Conservation (phyloP, 1,140 invertebrate species). For the Neuroterus valhalla region DNA sequence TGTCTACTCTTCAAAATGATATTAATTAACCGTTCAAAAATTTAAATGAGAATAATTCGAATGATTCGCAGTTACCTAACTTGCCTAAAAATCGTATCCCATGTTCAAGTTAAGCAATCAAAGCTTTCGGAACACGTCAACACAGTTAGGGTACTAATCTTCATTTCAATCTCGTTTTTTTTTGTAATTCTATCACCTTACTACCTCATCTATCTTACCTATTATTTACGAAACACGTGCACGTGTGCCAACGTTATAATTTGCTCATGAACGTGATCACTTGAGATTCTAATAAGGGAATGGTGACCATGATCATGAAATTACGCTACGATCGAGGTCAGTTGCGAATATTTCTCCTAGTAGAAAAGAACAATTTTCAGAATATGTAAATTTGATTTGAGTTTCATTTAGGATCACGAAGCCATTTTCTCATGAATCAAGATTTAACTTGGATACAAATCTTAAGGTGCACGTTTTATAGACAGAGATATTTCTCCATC, state of each 20-base stretch:
- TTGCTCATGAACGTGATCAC: slow-evolving; percentile 55
- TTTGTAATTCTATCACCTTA: slow-evolving; percentile 42
- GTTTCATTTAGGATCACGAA: no score
- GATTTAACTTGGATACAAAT: no score
- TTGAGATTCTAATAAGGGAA: slow-evolving; percentile 47
- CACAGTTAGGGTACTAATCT: slow-evolving; percentile 42
- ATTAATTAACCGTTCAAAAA: no score
- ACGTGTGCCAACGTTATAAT: slow-evolving; percentile 36
- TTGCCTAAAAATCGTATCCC: no score
- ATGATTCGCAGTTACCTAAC: no score
- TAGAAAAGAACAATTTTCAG: neutral
- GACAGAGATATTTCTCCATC: no score
- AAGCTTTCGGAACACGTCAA: slow-evolving; percentile 43
- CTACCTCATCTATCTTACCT: slow-evolving; percentile 37
- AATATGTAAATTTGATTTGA: neutral
- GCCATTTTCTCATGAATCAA: no score
- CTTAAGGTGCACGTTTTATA: no score
- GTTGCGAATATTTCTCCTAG: slow-evolving; percentile 33
- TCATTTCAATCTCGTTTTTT: slow-evolving; percentile 1
- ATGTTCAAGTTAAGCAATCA: no score
- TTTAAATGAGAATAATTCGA: no score
- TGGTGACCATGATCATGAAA: slow-evolving; percentile 50
- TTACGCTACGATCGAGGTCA: slow-evolving; percentile 36
- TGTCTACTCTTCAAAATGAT: no score
- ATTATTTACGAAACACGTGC: slow-evolving; percentile 46